phyloP scores from a whole-genome alignment of 2,888 invertebrate species.

The Copidosoma aretas region DNA sequence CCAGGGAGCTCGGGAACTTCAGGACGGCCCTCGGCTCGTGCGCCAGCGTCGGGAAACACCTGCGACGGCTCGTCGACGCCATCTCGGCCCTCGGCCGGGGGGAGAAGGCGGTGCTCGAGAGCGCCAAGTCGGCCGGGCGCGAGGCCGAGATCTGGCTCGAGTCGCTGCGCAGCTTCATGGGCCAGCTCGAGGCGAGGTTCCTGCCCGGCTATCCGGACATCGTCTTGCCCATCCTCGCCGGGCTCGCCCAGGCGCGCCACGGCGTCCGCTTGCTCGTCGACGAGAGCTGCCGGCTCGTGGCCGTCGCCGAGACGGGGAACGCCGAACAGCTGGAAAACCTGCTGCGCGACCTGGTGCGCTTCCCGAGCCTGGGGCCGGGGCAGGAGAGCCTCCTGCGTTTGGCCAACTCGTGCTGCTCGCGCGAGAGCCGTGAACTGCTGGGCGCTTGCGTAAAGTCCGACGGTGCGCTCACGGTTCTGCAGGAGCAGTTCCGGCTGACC shows the following conservation, averaged over 20 bases:
- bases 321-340: slow-evolving; percentile 48
- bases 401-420: slow-evolving; percentile 64
- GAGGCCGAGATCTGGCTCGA: slow-evolving; percentile 66
- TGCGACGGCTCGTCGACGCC: slow-evolving; percentile 60
- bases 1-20: slow-evolving; percentile 56
- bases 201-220: slow-evolving; percentile 80
- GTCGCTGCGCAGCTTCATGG: slow-evolving; percentile 67
- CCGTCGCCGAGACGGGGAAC: slow-evolving; percentile 52
- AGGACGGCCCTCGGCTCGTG: slow-evolving; percentile 56
- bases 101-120: slow-evolving; percentile 55
- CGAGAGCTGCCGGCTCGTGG: slow-evolving; percentile 64
- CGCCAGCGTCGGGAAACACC: slow-evolving; percentile 58
- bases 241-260: slow-evolving; percentile 72
- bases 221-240: slow-evolving; percentile 73
- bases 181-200: slow-evolving; percentile 66
- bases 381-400: slow-evolving; percentile 59
- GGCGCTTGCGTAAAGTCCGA: slow-evolving; percentile 54
- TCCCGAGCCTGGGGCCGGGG: slow-evolving; percentile 61
- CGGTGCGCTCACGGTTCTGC: slow-evolving; percentile 52
- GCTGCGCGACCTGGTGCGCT: slow-evolving; percentile 65
- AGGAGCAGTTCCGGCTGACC: slow-evolving; percentile 68
- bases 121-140: slow-evolving; percentile 59
- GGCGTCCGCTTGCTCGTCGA: slow-evolving; percentile 69
- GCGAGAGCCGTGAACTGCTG: slow-evolving; percentile 60
- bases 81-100: slow-evolving; percentile 52